Evolutionary conservation across 1,140 invertebrate species (phyloP), one percentile per base, ranked within the genome.

Genomic region (Eufriesea mexicana): DNA sequence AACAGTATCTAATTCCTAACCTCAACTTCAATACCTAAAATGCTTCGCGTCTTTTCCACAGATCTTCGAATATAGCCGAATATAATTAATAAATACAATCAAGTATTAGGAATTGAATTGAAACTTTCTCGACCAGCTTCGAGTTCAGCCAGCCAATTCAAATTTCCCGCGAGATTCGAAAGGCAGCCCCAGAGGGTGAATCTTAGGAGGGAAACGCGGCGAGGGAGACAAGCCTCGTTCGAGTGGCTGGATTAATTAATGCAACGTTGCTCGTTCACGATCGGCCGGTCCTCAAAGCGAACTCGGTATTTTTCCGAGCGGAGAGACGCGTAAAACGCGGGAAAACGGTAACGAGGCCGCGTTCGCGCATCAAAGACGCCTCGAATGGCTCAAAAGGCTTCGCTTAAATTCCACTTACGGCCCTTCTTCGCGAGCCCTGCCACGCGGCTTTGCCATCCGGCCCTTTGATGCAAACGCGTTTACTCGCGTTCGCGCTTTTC

Each of bases 341-440:
- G 47, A 71, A 79, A 79, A 77, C 28, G 75, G 62, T 55, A 79
- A 79, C 76, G 77, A 79, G 51, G 42, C 23, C 42, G 8, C 61
- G 28, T 62, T 28, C 23, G 12, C 28, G 45, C 28, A 51, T 80
- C 68, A 73, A 80, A 73, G 78, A 73, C 78, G 42, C 25, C 55
- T 61, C 54, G 67, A 61, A 71, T 35, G 66, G 66, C 45, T 59
- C 51, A 47, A 71, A 71, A 73, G 68, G 57, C 28, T 23, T 42
- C 45, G 77, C 25, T 79, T 79, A 79, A 79, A 72, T 80, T 80
- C 78, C 57, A 73, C 78, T 80, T 73, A 73, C 47, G 57, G 47
- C 70, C 68, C 78, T 61, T n/a, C 7, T 61, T 75, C 66, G 45
- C 25, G 6, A 20, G 42, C 25, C 23, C 6, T 49, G 42, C 35